Percentiles rank a stretch among this genome's conserved stretches.
phyloP scores from a whole-genome alignment of 2,888 invertebrate genomes.

The Choristoneura rosaceana region DNA sequence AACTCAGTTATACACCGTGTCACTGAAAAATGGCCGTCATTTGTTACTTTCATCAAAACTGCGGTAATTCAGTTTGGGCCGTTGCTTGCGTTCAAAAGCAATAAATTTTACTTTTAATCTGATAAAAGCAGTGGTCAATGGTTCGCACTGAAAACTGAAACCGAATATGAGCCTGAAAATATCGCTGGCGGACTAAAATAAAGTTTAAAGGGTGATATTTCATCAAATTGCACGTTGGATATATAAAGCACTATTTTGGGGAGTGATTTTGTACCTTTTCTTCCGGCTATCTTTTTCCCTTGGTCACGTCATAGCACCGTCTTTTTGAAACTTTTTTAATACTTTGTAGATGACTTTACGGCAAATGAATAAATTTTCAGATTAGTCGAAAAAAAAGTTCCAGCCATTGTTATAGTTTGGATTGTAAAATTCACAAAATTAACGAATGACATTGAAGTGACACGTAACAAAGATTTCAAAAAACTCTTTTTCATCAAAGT shows the following conservation, averaged over 20 bases:
- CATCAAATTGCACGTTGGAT: background rate
- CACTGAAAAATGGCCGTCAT: constrained; percentile 22
- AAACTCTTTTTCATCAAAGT: no score
- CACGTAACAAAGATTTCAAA: no score
- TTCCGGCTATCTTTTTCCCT: no score
- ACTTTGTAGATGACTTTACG: no score
- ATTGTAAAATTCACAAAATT: no score
- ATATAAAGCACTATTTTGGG: background rate
- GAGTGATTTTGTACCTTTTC: no score
- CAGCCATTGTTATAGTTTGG: no score
- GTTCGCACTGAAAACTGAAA: constrained; percentile 45
- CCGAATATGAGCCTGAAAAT: constrained; percentile 36
- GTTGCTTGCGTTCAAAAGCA: constrained; percentile 45
- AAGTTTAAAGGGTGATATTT: constrained; percentile 16
- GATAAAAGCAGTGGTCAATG: constrained; percentile 48
- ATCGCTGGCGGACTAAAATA: constrained; percentile 23
- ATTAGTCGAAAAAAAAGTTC: no score
- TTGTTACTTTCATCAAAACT: constrained; percentile 35
- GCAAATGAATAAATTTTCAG: no score
- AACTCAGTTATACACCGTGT: background rate
- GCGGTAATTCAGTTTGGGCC: constrained; percentile 35
- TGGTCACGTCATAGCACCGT: no score
- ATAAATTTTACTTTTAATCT: constrained; percentile 51
- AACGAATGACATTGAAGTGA: no score
- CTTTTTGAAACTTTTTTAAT: no score